Percentiles rank a stretch among this genome's conserved stretches.
Conservation (phyloP, 2,888 invertebrate species). For the Ypsolopha sequella region DNA sequence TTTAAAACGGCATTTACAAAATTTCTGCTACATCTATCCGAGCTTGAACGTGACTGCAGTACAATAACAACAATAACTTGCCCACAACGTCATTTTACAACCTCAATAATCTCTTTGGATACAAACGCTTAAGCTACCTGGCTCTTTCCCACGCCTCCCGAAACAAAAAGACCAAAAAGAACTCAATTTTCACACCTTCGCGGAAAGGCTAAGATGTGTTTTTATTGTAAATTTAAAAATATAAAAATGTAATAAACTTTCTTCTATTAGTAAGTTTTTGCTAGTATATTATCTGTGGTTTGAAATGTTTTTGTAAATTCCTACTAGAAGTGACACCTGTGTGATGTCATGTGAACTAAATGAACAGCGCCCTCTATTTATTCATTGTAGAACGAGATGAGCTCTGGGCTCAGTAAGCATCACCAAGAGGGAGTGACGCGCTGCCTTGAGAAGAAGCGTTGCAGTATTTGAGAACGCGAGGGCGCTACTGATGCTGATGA, state of each 20-base stretch:
- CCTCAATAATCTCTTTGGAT: neutral
- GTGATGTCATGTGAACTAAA: neutral
- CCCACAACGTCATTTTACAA: neutral
- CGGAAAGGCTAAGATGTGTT: conserved; percentile 48
- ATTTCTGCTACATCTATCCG: too few relatives aligned
- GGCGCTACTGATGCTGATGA: too few relatives aligned
- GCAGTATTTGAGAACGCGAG: too few relatives aligned
- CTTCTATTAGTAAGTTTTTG: conserved; percentile 18
- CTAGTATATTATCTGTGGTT: too few relatives aligned
- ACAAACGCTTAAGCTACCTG: neutral
- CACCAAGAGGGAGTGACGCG: too few relatives aligned
- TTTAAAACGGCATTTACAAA: too few relatives aligned
- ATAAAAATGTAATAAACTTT: conserved; percentile 51
- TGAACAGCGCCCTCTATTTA: neutral
- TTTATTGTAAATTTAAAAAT: conserved; percentile 61
- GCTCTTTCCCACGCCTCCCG: conserved; percentile 49
- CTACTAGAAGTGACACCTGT: neutral
- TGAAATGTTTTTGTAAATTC: neutral
- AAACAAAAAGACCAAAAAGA: conserved; percentile 29
- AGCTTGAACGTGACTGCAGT: neutral
- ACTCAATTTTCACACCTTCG: conserved; percentile 67
- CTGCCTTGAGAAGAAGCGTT: too few relatives aligned
- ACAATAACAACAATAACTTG: neutral
- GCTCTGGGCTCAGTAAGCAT: too few relatives aligned
- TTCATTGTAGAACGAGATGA: neutral